Evolutionary conservation across 2,888 invertebrate species (phyloP).

Genomic region (Steromphala cineraria): DNA sequence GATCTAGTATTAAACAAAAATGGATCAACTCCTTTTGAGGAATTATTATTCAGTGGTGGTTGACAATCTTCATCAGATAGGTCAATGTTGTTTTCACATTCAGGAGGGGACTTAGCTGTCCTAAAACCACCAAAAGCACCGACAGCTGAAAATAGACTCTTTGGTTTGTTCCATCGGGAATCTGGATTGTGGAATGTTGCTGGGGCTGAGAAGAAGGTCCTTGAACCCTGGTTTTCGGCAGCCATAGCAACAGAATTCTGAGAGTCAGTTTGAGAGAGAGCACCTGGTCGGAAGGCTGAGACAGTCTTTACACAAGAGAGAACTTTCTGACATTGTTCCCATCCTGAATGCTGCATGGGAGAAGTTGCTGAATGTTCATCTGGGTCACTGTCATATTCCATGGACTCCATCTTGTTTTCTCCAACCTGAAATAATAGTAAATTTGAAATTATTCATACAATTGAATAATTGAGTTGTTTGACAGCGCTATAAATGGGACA

Average conservation of each 20-base stretch:
- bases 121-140: background rate
- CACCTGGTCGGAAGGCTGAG: background rate
- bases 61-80: background rate
- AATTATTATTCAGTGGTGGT: background rate
- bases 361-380: background rate
- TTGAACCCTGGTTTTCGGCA: background rate
- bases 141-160: background rate
- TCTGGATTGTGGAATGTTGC: background rate
- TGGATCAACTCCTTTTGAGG: background rate
- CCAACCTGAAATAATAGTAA: background rate
- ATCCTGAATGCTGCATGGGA: slow-evolving; percentile 1
- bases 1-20: background rate
- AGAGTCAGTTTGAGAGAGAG: background rate
- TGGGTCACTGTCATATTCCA: slow-evolving; percentile 29
- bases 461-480: too few relatives aligned
- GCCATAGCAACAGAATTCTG: background rate
- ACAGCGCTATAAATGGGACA: too few relatives aligned
- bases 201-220: background rate
- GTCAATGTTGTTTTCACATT: background rate
- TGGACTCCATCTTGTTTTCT: slow-evolving; percentile 22
- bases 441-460: too few relatives aligned
- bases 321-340: background rate
- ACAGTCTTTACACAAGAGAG: background rate
- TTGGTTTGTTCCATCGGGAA: background rate
- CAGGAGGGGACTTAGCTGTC: background rate